Conservation (phyloP, 1,140 invertebrate genomes). For the Cherax quadricarinatus region DNA sequence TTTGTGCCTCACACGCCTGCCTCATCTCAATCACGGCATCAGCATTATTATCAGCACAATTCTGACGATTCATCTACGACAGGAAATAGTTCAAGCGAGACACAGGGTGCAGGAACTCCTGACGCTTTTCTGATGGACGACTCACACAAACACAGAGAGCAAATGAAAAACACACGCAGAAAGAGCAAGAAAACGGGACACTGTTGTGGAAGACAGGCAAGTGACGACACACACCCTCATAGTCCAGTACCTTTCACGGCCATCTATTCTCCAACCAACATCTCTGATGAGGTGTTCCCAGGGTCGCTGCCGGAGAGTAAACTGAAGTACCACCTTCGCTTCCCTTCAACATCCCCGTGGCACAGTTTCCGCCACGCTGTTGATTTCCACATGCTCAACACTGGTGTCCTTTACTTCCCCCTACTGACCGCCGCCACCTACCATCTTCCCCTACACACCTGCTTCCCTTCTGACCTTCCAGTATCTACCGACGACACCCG, state of each 20-base stretch:
- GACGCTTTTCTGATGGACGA: neutral
- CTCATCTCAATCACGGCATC: neutral
- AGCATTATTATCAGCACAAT: too few species aligned
- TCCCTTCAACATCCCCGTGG: neutral
- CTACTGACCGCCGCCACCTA: constrained; percentile 10
- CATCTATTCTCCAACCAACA: constrained; percentile 7
- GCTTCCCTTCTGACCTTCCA: neutral
- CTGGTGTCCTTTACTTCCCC: neutral
- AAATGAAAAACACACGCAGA: too few species aligned
- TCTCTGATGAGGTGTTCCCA: neutral
- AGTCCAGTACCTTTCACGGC: neutral
- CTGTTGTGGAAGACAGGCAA: neutral
- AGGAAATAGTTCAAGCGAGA: neutral
- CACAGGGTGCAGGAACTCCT: neutral
- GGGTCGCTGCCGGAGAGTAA: neutral
- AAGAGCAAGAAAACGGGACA: too few species aligned
- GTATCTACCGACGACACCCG: neutral
- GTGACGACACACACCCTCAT: neutral
- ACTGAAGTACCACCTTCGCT: neutral
- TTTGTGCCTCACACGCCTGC: neutral
- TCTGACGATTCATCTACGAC: neutral
- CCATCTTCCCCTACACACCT: neutral
- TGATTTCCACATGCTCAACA: constrained; percentile 3
- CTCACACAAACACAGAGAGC: neutral
- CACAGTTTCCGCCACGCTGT: constrained; percentile 17